phyloP scores from a whole-genome alignment of 2,797 vertebrate species.

The Mormyrops boulengeri region DNA sequence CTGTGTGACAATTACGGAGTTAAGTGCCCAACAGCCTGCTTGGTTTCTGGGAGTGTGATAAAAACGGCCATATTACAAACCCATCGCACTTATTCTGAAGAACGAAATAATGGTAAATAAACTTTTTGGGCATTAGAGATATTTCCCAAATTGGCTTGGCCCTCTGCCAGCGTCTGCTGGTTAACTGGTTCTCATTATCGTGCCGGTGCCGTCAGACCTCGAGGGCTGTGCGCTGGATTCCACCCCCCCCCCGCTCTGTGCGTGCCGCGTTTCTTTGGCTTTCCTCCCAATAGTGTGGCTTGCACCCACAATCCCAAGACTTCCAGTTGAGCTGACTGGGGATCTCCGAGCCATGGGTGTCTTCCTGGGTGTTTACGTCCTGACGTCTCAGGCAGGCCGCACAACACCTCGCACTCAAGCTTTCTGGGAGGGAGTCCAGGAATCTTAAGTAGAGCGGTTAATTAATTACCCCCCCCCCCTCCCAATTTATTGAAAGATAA shows the following conservation, averaged over 20 bases:
- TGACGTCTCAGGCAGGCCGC: background rate
- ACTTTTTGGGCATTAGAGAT: background rate
- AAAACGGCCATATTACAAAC: background rate
- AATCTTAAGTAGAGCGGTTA: background rate
- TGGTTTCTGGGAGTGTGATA: background rate
- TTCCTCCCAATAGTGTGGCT: background rate
- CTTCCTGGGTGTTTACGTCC: background rate
- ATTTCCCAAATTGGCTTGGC: background rate
- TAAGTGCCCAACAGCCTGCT: background rate
- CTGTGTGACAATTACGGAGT: background rate
- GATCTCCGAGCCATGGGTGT: background rate
- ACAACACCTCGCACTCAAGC: background rate
- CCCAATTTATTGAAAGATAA: background rate
- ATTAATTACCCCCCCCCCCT: background rate
- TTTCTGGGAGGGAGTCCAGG: background rate
- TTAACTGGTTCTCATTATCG: background rate
- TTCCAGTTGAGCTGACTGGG: background rate
- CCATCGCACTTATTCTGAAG: background rate
- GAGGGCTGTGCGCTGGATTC: background rate
- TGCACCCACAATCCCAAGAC: background rate
- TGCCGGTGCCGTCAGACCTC: background rate
- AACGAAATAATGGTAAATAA: background rate
- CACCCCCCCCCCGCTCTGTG: background rate
- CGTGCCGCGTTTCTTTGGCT: background rate
- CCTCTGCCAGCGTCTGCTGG: background rate